Conservation (phyloP, 1,140 invertebrate genomes). For the Lepidurus arcticus region DNA sequence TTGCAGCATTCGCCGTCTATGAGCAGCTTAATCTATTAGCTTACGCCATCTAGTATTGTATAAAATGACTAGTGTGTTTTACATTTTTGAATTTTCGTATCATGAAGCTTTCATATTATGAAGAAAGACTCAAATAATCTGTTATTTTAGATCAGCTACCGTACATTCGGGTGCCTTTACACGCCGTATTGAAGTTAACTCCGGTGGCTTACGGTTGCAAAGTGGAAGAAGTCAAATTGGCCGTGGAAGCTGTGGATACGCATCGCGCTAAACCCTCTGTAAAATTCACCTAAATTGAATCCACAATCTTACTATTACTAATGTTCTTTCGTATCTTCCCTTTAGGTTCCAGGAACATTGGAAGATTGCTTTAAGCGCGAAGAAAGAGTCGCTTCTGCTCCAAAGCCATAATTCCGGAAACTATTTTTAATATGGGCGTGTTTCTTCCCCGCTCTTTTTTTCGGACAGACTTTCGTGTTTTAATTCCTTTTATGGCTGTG, state of each 20-base stretch:
- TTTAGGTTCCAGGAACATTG: neutral
- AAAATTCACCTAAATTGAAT: constrained; percentile 36
- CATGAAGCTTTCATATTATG: neutral
- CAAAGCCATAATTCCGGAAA: neutral
- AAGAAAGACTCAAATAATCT: constrained; percentile 30
- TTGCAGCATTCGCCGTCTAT: too few relatives aligned
- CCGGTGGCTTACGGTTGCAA: constrained; percentile 97
- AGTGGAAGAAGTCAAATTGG: constrained; percentile 81
- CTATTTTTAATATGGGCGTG: too few relatives aligned
- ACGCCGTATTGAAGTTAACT: constrained; percentile 94
- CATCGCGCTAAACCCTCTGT: constrained; percentile 81
- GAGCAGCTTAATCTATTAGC: too few relatives aligned
- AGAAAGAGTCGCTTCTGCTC: neutral
- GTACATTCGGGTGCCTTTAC: constrained; percentile 82
- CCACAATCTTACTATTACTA: neutral
- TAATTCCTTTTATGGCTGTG: too few relatives aligned
- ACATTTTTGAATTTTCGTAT: too few relatives aligned
- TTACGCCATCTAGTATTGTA: too few relatives aligned
- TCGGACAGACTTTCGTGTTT: too few relatives aligned
- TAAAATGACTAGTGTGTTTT: too few relatives aligned
- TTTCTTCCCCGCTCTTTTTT: too few relatives aligned
- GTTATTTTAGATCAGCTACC: constrained; percentile 75
- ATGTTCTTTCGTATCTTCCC: neutral
- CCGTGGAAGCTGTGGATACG: constrained; percentile 88
- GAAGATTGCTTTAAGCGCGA: neutral